Conservation (phyloP, 2,888 invertebrate genomes). For the Noctua janthe region DNA sequence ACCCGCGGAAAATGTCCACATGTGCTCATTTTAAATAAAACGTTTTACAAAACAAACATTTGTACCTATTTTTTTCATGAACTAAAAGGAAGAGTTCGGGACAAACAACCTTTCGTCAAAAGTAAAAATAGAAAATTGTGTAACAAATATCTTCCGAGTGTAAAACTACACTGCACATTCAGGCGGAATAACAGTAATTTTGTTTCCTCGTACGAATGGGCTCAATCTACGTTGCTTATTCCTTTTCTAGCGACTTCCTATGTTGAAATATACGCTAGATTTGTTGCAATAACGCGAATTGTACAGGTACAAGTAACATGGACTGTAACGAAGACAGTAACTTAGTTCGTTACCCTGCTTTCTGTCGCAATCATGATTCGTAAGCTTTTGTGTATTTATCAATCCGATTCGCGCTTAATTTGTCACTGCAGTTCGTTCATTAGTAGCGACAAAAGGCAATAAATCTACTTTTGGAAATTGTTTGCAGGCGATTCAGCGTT, state of each 20-base stretch:
- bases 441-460: slow-evolving; percentile 2
- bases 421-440: slow-evolving; percentile 29
- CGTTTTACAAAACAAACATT: neutral
- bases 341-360: slow-evolving; percentile 45
- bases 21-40: neutral
- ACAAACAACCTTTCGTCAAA: neutral
- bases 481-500: slow-evolving; percentile 4
- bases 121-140: slow-evolving; percentile 10
- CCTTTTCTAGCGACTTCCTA: slow-evolving; percentile 41
- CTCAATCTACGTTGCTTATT: slow-evolving; percentile 44
- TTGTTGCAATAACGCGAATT: slow-evolving; percentile 47
- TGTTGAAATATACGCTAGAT: slow-evolving; percentile 43
- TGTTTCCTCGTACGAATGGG: slow-evolving; percentile 42
- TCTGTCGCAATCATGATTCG: slow-evolving; percentile 35
- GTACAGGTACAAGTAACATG: slow-evolving; percentile 25
- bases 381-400: slow-evolving; percentile 26
- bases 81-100: neutral
- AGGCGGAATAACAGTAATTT: slow-evolving; percentile 40
- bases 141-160: slow-evolving; percentile 7
- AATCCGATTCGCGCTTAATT: slow-evolving; percentile 13
- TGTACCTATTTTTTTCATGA: neutral
- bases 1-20: neutral
- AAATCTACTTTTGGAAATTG: neutral
- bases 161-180: slow-evolving; percentile 24
- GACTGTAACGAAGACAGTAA: slow-evolving; percentile 22